Conservation (phyloP, 1,140 invertebrate species). For the Matsumurasca onukii region DNA sequence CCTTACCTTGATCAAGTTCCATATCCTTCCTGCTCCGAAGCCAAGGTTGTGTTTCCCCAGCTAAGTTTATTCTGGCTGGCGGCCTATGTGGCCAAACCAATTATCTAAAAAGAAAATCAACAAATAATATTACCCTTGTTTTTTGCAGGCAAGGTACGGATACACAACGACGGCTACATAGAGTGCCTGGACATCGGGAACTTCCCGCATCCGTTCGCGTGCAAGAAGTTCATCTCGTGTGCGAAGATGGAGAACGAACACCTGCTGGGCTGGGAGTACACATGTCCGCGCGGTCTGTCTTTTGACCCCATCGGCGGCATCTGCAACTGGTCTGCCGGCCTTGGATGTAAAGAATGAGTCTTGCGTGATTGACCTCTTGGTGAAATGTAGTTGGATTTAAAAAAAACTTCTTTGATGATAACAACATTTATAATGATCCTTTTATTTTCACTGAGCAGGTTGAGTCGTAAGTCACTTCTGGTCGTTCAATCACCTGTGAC, state of each 20-base stretch:
- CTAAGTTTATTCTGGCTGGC: no score
- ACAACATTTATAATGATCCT: no score
- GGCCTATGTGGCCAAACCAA: no score
- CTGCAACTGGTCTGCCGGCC: slow-evolving; percentile 81
- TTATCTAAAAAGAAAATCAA: no score
- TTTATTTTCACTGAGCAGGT: neutral
- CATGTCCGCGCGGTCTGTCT: slow-evolving; percentile 77
- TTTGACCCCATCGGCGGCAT: slow-evolving; percentile 88
- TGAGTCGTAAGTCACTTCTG: neutral
- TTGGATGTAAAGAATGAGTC: slow-evolving; percentile 62
- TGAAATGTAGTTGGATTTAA: no score
- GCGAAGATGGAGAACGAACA: slow-evolving; percentile 74
- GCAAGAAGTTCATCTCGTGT: slow-evolving; percentile 86
- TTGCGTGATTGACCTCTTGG: neutral
- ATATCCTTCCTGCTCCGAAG: no score
- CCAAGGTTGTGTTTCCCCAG: no score
- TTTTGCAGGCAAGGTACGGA: no score
- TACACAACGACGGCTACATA: slow-evolving; percentile 61
- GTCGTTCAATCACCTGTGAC: neutral
- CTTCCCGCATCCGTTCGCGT: slow-evolving; percentile 84
- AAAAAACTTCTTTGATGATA: no score
- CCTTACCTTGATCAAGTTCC: no score
- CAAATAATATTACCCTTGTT: no score
- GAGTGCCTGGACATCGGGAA: slow-evolving; percentile 84
- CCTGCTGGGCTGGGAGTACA: slow-evolving; percentile 81